Evolutionary conservation across 2,113 vertebrate species (phyloP).

Genomic region (Oplegnathus fasciatus): DNA sequence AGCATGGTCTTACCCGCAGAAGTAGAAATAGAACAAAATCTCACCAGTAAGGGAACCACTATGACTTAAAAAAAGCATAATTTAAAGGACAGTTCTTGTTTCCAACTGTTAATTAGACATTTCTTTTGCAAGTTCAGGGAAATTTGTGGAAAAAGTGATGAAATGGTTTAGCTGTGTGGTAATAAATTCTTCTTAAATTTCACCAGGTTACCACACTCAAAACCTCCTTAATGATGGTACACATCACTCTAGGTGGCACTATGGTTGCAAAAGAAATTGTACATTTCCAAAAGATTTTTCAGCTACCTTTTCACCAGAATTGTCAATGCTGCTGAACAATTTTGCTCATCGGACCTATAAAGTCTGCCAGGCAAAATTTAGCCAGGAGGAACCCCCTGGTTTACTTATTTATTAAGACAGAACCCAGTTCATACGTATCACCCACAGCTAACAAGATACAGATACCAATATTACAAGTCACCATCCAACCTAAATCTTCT

Average conservation of each 20-base stretch:
- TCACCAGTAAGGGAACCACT: slow-evolving; percentile 21
- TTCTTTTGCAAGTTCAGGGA: neutral
- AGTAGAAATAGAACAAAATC: slow-evolving; percentile 40
- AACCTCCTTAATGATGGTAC: neutral
- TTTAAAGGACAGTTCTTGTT: neutral
- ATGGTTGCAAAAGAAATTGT: neutral
- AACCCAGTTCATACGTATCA: neutral
- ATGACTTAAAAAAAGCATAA: slow-evolving; percentile 14
- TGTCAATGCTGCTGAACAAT: neutral
- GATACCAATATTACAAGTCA: neutral
- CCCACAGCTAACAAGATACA: neutral
- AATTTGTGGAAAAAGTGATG: neutral
- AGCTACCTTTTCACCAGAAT: neutral
- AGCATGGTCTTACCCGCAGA: slow-evolving; percentile 26
- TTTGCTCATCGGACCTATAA: neutral
- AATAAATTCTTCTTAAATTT: neutral
- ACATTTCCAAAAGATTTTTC: neutral
- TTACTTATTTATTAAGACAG: neutral
- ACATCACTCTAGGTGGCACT: neutral
- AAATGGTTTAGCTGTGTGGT: neutral
- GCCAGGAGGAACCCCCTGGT: neutral
- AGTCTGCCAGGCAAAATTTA: neutral
- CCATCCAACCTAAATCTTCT: neutral
- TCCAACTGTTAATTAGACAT: neutral
- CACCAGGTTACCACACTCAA: neutral